A percentile compares a stretch with the other conserved stretches of the same genome.
These are phyloP conservation scores for Actinia tenebrosa DNA, from an alignment of 64 coral and sea anemone species.

Conservation along the genomic window DNA sequence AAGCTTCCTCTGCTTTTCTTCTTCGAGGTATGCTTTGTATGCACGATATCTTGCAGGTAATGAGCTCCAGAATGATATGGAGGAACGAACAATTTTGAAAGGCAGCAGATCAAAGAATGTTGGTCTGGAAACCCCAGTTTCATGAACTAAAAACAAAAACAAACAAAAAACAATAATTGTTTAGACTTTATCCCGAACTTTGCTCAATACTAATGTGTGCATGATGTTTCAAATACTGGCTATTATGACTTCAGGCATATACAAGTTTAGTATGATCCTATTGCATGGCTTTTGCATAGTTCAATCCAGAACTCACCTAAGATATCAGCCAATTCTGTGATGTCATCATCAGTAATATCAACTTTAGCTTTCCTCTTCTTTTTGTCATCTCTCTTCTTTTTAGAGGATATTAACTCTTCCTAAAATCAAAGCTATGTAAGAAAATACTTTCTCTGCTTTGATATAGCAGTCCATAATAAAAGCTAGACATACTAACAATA, in stretches of 20 bases:
- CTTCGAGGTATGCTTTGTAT: conserved; percentile 42
- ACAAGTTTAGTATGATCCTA: no score
- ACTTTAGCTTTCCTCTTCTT: conserved; percentile 68
- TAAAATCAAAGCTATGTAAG: not conserved
- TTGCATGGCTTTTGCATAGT: no score
- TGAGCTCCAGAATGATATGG: conserved; percentile 35
- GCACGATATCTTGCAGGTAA: conserved; percentile 50
- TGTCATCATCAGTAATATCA: conserved; percentile 75
- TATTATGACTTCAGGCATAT: no score
- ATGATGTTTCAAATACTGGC: no score
- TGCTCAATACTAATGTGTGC: no score
- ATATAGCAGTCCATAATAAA: no score
- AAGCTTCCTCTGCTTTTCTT: conserved; percentile 60
- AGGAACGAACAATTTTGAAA: conserved; percentile 51
- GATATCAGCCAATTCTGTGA: conserved; percentile 73
- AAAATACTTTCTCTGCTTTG: no score
- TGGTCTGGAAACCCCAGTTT: conserved; percentile 71
- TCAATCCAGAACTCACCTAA: conserved; percentile 35
- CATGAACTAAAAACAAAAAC: conserved; percentile 55
- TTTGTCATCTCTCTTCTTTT: conserved; percentile 77
- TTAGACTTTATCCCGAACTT: no score
- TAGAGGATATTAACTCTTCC: conserved; percentile 81
- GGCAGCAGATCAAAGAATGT: conserved; percentile 84
- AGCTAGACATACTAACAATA: no score
- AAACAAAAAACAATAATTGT: no score